Conservation (phyloP, 2,113 vertebrate genomes). For the Myodes glareolus region DNA sequence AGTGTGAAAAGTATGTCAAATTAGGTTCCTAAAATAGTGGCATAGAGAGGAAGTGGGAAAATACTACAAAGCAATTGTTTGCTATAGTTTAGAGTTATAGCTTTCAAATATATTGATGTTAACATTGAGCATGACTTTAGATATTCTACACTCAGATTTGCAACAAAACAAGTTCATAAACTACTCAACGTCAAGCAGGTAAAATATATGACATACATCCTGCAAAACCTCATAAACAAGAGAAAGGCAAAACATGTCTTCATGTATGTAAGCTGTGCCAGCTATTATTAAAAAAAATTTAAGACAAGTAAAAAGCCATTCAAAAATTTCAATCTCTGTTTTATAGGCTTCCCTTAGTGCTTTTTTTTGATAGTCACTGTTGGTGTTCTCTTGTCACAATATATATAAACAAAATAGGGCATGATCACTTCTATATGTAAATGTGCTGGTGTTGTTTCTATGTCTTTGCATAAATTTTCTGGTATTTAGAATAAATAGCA, state of each 20-base stretch:
- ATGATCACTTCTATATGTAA: neutral
- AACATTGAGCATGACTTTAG: neutral
- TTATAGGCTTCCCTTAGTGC: neutral
- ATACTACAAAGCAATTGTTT: neutral
- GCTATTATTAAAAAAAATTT: neutral
- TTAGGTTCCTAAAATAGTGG: neutral
- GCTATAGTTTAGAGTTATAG: neutral
- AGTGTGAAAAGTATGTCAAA: neutral
- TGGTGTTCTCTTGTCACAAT: neutral
- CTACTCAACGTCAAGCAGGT: neutral
- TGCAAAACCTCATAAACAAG: neutral
- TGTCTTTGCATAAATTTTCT: conserved; percentile 14
- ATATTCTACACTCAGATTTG: neutral
- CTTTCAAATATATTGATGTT: neutral
- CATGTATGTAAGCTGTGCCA: neutral
- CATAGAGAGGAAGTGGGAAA: neutral
- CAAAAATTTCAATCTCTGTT: neutral
- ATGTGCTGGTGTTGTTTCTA: neutral
- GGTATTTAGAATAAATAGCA: conserved; percentile 40
- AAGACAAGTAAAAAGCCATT: neutral
- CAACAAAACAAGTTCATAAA: neutral
- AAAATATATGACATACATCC: neutral
- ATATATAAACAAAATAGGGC: conserved; percentile 2
- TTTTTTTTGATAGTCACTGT: neutral
- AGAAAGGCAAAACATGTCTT: neutral